Evolutionary conservation across 1,140 invertebrate species (phyloP).

Genomic region (Trigoniulus corallinus): DNA sequence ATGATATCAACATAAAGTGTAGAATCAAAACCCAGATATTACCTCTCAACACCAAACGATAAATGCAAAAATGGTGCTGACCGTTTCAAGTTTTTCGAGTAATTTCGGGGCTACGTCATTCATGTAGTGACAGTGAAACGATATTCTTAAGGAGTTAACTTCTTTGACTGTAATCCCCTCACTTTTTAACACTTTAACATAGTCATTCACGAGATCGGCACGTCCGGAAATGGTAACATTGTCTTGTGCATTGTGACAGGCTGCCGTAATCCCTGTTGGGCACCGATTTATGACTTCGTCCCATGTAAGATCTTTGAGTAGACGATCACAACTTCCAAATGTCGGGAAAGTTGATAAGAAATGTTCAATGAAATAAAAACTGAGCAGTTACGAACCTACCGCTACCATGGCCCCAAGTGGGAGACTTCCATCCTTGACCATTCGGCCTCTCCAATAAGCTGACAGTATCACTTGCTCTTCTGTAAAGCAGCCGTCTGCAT

Average conservation of each 20-base stretch:
- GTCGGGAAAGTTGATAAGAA: no score
- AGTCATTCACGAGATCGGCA: slow-evolving; percentile 43
- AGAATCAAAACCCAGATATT: background rate
- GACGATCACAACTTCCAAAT: background rate
- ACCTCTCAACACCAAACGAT: background rate
- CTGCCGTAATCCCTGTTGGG: slow-evolving; percentile 58
- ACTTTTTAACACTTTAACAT: slow-evolving; percentile 53
- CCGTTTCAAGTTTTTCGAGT: slow-evolving; percentile 50
- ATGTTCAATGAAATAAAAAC: no score
- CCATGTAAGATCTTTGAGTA: slow-evolving; percentile 57
- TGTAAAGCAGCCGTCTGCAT: slow-evolving; percentile 87
- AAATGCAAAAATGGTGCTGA: no score
- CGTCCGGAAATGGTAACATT: slow-evolving; percentile 88
- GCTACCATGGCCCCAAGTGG: slow-evolving; percentile 66
- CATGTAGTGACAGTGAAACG: slow-evolving; percentile 92
- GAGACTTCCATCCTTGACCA: slow-evolving; percentile 60
- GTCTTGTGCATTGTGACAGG: slow-evolving; percentile 84
- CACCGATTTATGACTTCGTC: slow-evolving; percentile 56
- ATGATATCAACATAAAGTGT: slow-evolving; percentile 12
- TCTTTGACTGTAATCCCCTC: slow-evolving; percentile 72
- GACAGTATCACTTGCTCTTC: slow-evolving; percentile 79
- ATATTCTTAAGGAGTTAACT: slow-evolving; percentile 72
- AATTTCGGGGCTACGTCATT: slow-evolving; percentile 63
- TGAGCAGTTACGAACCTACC: slow-evolving; percentile 30
- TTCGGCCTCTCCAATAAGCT: slow-evolving; percentile 78